phyloP scores from a whole-genome alignment of 1,140 invertebrate genomes.

The Diabrotica virgifera region DNA sequence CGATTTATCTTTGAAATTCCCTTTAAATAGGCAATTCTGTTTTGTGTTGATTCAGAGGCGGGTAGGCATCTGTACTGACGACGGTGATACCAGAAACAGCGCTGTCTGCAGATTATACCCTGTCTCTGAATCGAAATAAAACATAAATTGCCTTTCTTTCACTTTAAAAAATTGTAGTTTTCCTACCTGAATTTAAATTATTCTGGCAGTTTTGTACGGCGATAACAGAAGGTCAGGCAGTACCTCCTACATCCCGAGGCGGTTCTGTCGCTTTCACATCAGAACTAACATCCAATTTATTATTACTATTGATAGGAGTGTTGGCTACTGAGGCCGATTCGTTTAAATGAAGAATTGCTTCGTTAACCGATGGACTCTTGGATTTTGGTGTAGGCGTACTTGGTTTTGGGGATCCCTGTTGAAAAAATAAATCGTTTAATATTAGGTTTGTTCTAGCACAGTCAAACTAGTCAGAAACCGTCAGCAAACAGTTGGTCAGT shows the following conservation, averaged over 20 bases:
- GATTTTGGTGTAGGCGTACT: conserved; percentile 30
- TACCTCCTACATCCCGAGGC: conserved; percentile 45
- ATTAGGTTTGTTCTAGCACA: too few relatives aligned
- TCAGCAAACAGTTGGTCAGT: too few relatives aligned
- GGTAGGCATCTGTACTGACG: too few relatives aligned
- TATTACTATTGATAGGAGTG: background rate
- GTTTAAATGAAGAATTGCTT: background rate
- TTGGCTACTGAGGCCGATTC: background rate
- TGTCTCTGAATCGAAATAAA: too few relatives aligned
- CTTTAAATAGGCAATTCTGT: too few relatives aligned
- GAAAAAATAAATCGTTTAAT: background rate
- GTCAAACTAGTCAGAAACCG: too few relatives aligned
- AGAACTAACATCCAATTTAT: background rate
- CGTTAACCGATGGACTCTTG: conserved; percentile 8
- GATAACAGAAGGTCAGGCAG: conserved; percentile 43
- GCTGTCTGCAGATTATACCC: too few relatives aligned
- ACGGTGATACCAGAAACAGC: too few relatives aligned
- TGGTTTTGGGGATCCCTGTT: conserved; percentile 19
- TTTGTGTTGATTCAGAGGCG: too few relatives aligned
- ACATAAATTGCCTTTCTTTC: too few relatives aligned
- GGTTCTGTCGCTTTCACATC: conserved; percentile 35
- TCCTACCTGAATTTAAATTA: background rate
- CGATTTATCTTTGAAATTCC: too few relatives aligned
- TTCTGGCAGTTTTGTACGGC: conserved; percentile 1
- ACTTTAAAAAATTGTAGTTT: too few relatives aligned